These are phyloP conservation scores for Tachyglossus aculeatus DNA, from an alignment of 2,797 vertebrate genomes.

Conservation along the genomic window DNA sequence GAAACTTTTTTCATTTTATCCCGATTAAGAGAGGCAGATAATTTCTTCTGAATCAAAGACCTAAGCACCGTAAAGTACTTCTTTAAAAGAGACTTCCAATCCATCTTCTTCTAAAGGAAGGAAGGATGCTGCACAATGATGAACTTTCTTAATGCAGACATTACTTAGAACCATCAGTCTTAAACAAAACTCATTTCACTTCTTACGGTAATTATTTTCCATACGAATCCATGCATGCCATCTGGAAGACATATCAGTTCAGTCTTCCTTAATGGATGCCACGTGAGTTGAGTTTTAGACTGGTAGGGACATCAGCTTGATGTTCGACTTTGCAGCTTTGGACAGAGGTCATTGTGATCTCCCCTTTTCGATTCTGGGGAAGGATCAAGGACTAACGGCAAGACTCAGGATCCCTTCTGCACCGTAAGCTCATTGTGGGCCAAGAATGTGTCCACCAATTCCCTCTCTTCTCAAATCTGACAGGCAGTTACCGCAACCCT, in stretches of 20 bases:
- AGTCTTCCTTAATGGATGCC: background rate
- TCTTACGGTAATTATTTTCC: constrained; percentile 4
- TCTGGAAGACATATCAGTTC: background rate
- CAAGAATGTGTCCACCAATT: no score
- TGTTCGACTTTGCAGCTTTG: background rate
- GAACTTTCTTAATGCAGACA: background rate
- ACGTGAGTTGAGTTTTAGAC: background rate
- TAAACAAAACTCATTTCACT: no score
- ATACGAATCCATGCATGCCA: background rate
- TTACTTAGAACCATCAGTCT: background rate
- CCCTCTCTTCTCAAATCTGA: no score
- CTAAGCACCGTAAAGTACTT: background rate
- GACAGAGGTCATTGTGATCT: no score
- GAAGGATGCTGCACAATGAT: background rate
- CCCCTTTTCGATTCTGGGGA: no score
- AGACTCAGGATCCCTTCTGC: no score
- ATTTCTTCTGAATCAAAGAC: constrained; percentile 1
- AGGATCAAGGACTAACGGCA: no score
- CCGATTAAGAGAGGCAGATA: constrained; percentile 11
- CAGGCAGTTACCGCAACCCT: no score
- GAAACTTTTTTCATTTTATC: constrained; percentile 28
- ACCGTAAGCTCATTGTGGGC: no score
- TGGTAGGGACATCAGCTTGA: background rate
- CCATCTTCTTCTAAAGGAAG: background rate
- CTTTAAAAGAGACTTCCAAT: background rate